Conservation (phyloP, 2,888 invertebrate species). For the Geotrupes spiniger region DNA sequence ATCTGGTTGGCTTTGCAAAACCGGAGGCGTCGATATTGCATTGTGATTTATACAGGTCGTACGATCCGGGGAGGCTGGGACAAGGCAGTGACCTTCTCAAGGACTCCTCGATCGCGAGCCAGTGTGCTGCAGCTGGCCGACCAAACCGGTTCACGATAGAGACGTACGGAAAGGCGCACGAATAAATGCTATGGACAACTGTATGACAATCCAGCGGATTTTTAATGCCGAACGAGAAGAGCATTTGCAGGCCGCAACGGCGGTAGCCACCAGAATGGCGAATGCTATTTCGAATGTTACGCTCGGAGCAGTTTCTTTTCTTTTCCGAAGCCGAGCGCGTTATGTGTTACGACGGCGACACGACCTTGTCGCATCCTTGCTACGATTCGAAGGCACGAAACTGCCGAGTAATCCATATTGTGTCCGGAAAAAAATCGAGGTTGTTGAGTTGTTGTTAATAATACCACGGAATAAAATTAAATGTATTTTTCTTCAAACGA, state of each 20-base stretch:
- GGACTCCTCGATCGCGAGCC: constrained; percentile 39
- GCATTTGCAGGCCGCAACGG: constrained; percentile 15
- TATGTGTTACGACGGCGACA: constrained; percentile 4
- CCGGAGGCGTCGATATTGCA: constrained; percentile 41
- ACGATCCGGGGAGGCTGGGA: constrained; percentile 38
- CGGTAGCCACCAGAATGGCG: constrained; percentile 21
- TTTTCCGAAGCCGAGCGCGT: neutral
- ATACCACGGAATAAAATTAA: too few species aligned
- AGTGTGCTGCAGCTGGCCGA: constrained; percentile 26
- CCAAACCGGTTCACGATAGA: constrained; percentile 28
- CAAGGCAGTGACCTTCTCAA: constrained; percentile 50
- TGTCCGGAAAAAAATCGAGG: neutral
- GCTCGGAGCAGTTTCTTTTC: neutral
- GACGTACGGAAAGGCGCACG: constrained; percentile 23
- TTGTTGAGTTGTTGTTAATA: too few species aligned
- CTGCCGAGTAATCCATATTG: constrained; percentile 7
- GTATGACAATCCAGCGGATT: constrained; percentile 25
- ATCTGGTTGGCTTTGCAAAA: constrained; percentile 35
- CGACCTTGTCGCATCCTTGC: constrained; percentile 10
- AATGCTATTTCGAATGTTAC: constrained; percentile 17
- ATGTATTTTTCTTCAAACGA: too few species aligned
- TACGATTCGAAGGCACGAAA: neutral
- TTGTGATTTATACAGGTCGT: constrained; percentile 40
- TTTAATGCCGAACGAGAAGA: constrained; percentile 22
- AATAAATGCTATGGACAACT: constrained; percentile 26